phyloP scores from a whole-genome alignment of 2,113 vertebrate genomes.

The Megaptera novaeangliae region DNA sequence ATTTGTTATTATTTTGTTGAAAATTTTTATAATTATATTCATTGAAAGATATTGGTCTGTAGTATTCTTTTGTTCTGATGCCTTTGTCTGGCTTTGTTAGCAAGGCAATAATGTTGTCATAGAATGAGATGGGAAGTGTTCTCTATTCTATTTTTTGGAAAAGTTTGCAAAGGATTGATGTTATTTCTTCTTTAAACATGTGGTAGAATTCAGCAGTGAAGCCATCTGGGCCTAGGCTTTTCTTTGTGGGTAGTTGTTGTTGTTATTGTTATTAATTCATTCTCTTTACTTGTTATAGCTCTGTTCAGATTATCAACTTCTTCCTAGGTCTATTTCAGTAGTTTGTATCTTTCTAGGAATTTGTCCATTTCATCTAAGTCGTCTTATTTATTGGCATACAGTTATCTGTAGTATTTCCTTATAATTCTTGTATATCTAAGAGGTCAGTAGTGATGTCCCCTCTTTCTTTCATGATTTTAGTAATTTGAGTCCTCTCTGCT shows the following conservation, averaged over 20 bases:
- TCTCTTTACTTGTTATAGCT: neutral
- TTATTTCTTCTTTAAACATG: slow-evolving; percentile 24
- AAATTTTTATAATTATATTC: neutral
- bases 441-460: neutral
- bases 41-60: neutral
- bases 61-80: neutral
- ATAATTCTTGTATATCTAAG: neutral
- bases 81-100: neutral
- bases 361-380: neutral
- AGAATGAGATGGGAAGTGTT: neutral
- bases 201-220: slow-evolving; percentile 1
- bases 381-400: neutral
- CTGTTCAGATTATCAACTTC: neutral
- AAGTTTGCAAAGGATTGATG: neutral
- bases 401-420: neutral
- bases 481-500: neutral
- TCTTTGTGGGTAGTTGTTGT: neutral
- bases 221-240: neutral
- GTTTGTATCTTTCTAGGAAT: neutral
- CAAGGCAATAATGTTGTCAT: neutral
- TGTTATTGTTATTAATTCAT: neutral
- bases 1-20: neutral
- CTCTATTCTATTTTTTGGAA: neutral
- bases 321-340: neutral
- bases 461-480: slow-evolving; percentile 17